Evolutionary conservation across 1,140 invertebrate species (phyloP).

Genomic region (Asbolus verrucosus): DNA sequence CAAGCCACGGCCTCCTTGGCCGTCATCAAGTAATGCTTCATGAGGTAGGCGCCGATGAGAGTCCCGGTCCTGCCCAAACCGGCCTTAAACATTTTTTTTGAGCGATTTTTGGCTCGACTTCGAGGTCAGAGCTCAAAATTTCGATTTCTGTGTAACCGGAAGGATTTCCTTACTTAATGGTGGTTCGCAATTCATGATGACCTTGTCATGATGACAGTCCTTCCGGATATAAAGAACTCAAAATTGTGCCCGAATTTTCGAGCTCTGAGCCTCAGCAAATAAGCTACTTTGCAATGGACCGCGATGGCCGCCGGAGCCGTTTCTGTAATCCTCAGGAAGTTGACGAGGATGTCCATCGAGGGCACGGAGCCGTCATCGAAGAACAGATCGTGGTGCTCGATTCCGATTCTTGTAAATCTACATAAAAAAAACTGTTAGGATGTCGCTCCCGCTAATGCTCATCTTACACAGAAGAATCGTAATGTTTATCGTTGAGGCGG

Average conservation of each 20-base stretch:
- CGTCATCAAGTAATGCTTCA: conserved; percentile 86
- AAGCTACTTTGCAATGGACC: conserved; percentile 90
- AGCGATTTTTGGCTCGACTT: too few species aligned
- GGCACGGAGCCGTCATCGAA: conserved; percentile 85
- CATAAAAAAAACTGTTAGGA: conserved; percentile 32
- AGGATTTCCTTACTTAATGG: too few species aligned
- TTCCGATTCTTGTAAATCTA: conserved; percentile 80
- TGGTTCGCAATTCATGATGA: too few species aligned
- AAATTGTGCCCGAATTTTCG: too few species aligned
- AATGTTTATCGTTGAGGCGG: conserved; percentile 80
- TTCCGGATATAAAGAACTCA: too few species aligned
- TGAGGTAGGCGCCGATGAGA: conserved; percentile 85
- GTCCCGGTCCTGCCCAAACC: conserved; percentile 87
- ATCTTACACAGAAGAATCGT: conserved; percentile 74
- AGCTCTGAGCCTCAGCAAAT: too few species aligned
- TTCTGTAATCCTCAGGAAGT: conserved; percentile 82
- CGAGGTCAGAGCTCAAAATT: too few species aligned
- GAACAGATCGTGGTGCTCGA: conserved; percentile 83
- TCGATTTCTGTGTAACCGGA: too few species aligned
- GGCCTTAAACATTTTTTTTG: conserved; percentile 69
- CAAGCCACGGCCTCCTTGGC: conserved; percentile 87
- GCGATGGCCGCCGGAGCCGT: conserved; percentile 79
- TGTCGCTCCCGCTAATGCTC: too few species aligned
- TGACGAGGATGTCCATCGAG: conserved; percentile 75
- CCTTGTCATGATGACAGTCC: too few species aligned